Conservation (phyloP, 2,888 invertebrate species). For the Coelinius sp. region DNA sequence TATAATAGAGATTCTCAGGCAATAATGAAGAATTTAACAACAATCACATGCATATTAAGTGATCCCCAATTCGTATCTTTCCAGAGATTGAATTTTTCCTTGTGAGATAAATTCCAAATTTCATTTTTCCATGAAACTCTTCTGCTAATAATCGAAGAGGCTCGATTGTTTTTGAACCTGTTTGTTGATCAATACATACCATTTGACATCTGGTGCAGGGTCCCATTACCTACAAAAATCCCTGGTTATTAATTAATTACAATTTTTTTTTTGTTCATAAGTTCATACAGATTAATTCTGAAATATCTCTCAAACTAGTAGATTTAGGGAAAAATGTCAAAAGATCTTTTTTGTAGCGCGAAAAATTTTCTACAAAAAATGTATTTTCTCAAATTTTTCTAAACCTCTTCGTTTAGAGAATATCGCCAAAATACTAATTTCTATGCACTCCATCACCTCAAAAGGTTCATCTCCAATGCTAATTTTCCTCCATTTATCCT, state of each 20-base stretch:
- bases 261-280: background rate
- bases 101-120: constrained; percentile 85
- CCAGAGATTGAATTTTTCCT: constrained; percentile 46
- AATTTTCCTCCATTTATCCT: constrained; percentile 80
- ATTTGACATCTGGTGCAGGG: constrained; percentile 94
- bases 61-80: constrained; percentile 58
- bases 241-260: background rate
- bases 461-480: constrained; percentile 78
- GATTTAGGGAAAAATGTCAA: no score
- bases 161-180: constrained; percentile 84
- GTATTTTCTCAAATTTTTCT: no score
- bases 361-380: no score
- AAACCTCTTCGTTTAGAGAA: no score
- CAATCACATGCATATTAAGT: constrained; percentile 46
- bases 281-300: background rate
- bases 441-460: constrained; percentile 77
- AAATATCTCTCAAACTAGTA: background rate
- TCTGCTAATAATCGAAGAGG: constrained; percentile 83
- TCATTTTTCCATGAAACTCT: constrained; percentile 82
- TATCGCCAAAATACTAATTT: no score
- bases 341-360: no score
- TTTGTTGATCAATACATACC: constrained; percentile 93
- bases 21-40: background rate
- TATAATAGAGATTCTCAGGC: constrained; percentile 8
- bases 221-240: constrained; percentile 78